Conservation (phyloP, 2,113 vertebrate species). For the Myodes glareolus region DNA sequence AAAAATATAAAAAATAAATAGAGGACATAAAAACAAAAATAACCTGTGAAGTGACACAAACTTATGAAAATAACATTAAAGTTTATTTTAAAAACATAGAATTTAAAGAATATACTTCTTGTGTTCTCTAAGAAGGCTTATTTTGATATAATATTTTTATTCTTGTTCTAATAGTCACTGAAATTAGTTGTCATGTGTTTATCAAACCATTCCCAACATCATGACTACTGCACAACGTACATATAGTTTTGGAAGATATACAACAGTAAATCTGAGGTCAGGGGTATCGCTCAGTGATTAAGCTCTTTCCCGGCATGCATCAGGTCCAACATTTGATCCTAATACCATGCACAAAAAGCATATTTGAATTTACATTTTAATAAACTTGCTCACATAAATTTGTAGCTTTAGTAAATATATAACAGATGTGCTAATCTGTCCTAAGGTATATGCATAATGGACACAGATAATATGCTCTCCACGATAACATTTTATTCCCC, state of each 20-base stretch:
- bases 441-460: slow-evolving; percentile 82
- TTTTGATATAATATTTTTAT: not conserved
- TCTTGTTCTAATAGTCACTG: not conserved
- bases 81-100: not conserved
- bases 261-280: not conserved
- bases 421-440: slow-evolving; percentile 82
- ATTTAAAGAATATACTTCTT: not conserved
- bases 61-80: not conserved
- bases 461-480: slow-evolving; percentile 82
- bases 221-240: not conserved
- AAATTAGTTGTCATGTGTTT: not conserved
- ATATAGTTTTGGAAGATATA: not conserved
- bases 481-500: slow-evolving; percentile 83
- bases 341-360: not conserved
- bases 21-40: not conserved
- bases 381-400: slow-evolving; percentile 62
- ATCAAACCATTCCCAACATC: not conserved
- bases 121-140: not conserved
- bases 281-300: not conserved
- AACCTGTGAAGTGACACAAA: not conserved
- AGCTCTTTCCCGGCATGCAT: no score
- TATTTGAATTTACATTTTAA: slow-evolving; percentile 48
- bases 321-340: not conserved
- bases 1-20: not conserved
- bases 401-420: slow-evolving; percentile 68